Conservation (phyloP, 2,888 invertebrate species). For the Meteorus colon region DNA sequence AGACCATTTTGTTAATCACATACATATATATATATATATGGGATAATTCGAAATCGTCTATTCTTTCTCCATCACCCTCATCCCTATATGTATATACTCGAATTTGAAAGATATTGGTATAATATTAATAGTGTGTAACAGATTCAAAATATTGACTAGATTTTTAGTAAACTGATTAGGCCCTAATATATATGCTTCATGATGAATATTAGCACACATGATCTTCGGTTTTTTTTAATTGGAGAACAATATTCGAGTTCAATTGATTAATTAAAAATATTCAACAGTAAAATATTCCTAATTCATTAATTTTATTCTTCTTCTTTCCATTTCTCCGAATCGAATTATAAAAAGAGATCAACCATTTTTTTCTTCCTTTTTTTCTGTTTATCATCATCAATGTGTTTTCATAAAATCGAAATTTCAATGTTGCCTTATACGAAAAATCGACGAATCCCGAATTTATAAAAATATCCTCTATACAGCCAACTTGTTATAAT, state of each 20-base stretch:
- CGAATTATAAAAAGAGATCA: constrained; percentile 45
- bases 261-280: constrained; percentile 44
- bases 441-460: constrained; percentile 44
- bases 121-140: constrained; percentile 27
- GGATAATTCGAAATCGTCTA: not conserved
- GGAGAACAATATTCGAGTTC: constrained; percentile 38
- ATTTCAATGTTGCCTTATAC: constrained; percentile 34
- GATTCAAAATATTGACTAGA: constrained; percentile 40
- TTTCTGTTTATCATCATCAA: constrained; percentile 11
- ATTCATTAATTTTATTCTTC: constrained; percentile 20
- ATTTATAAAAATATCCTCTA: constrained; percentile 47
- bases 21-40: not conserved
- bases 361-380: constrained; percentile 18
- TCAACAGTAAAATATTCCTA: constrained; percentile 42
- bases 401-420: constrained; percentile 39
- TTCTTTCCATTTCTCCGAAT: constrained; percentile 7
- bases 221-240: constrained; percentile 27
- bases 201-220: constrained; percentile 27
- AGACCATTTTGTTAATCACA: not conserved
- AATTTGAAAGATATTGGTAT: constrained; percentile 2
- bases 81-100: constrained; percentile 1
- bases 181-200: constrained; percentile 29
- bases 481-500: constrained; percentile 39
- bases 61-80: not conserved
- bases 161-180: constrained; percentile 35